phyloP scores from a whole-genome alignment of 1,140 invertebrate genomes.

The Dendroctonus valens region DNA sequence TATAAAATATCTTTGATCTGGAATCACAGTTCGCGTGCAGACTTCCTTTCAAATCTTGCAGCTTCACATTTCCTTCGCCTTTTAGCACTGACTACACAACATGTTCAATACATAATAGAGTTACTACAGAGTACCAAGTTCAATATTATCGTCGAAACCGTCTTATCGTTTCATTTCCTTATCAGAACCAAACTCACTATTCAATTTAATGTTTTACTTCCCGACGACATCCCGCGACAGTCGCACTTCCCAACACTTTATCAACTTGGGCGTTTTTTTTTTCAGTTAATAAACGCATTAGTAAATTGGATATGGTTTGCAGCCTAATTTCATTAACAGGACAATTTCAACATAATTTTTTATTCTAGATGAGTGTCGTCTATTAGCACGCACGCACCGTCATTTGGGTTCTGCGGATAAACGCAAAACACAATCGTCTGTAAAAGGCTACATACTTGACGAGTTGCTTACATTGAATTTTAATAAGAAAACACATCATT shows the following conservation, averaged over 20 bases:
- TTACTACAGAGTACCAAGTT: not conserved
- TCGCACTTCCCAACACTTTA: not conserved
- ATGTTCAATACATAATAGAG: no score
- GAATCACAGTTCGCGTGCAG: not conserved
- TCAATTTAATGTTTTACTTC: not conserved
- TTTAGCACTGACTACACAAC: no score
- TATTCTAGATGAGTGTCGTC: constrained; percentile 12
- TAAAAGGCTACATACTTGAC: constrained; percentile 9
- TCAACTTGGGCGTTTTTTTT: constrained; percentile 14
- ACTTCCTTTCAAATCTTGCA: no score
- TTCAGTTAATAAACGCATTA: constrained; percentile 1
- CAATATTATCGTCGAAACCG: not conserved
- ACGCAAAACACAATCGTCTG: constrained; percentile 8
- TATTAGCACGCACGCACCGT: constrained; percentile 16
- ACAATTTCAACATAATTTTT: constrained; percentile 7
- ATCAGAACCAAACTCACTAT: not conserved
- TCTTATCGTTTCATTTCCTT: not conserved
- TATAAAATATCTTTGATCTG: not conserved
- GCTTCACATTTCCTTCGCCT: no score
- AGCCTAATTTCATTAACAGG: constrained; percentile 17
- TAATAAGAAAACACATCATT: constrained; percentile 6
- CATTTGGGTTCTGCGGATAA: constrained; percentile 7
- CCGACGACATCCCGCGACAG: no score
- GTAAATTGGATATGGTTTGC: constrained; percentile 6
- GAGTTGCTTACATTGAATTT: constrained; percentile 12